These are phyloP conservation scores for Microtus pennsylvanicus DNA, from an alignment of 2,113 vertebrate genomes.

Conservation along the genomic window DNA sequence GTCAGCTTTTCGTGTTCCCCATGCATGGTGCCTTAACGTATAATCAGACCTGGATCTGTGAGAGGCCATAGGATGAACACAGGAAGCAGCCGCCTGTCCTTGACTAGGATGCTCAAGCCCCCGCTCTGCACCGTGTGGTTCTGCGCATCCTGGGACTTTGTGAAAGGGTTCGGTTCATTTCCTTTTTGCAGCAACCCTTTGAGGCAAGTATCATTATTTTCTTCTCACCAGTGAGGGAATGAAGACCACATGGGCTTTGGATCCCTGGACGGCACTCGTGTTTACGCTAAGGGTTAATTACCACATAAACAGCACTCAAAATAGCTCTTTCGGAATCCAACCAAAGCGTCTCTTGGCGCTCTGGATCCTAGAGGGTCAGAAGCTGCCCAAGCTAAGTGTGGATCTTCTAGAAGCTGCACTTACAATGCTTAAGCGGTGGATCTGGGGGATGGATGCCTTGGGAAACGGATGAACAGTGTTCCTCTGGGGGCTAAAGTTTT, in stretches of 20 bases:
- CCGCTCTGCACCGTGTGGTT: neutral
- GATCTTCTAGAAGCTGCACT: slow-evolving; percentile 85
- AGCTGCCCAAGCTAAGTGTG: slow-evolving; percentile 37
- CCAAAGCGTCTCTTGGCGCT: neutral
- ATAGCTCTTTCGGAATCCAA: slow-evolving; percentile 58
- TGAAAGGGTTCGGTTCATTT: neutral
- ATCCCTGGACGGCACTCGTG: slow-evolving; percentile 50
- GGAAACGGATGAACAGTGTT: slow-evolving; percentile 91
- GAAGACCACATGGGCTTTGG: slow-evolving; percentile 57
- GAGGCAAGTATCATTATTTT: neutral
- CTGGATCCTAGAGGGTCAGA: slow-evolving; percentile 17
- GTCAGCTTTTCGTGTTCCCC: neutral
- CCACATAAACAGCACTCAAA: slow-evolving; percentile 67
- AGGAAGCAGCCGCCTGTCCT: neutral
- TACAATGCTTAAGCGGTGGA: slow-evolving; percentile 87
- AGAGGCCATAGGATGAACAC: neutral
- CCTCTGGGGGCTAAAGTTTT: slow-evolving; percentile 67
- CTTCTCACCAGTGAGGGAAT: neutral
- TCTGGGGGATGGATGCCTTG: slow-evolving; percentile 91
- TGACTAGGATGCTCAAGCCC: neutral
- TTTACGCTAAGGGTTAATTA: slow-evolving; percentile 71
- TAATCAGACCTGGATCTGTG: neutral
- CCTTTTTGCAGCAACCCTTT: neutral
- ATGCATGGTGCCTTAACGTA: neutral
- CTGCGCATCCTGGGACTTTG: neutral